Evolutionary conservation across 2,797 vertebrate species (phyloP), one percentile per base, ranked within the genome.

Genomic region (Chaetodon trifasciatus): DNA sequence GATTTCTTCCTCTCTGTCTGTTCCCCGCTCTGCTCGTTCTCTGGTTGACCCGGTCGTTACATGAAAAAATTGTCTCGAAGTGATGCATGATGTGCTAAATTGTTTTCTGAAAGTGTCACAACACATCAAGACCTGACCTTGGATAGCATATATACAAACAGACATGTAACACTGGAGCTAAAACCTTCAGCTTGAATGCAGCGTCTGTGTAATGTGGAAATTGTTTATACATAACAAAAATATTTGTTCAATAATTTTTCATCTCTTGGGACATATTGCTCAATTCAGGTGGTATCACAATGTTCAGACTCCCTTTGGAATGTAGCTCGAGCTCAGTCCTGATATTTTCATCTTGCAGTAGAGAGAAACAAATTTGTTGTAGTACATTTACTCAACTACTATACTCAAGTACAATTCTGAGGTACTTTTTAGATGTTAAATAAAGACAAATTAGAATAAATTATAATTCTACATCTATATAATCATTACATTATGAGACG

Each of bases 1-100:
- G 58, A 70, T 75, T 81, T 66, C 47, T 70, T 21, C 28, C 13
- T 66, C 15, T 37, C 21, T 3, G 35, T 53, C 37, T 24, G 57
- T 17, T 47, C 46, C 46, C 46, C 10, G 19, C 35, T 76, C 19
- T 8, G 4, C 70, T 65, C 39, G 32, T 64, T 76, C 28, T 56
- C 49, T 11, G 8, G n/a, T 16, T 76, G 79, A 76, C 68, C 57
- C 28, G 13, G 44, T 64, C 42, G 4, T 37, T 70, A 15, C 42
- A 17, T 67, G 32, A 76, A 64, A 52, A 53, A 23, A n/a, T 49
- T 19, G 37, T 64, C 47, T 55, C 49, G 35, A 74, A 32, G 40
- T 63, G 47, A 52, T 64, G 15, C 50, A 39, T 46, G 28, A 67
- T 50, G 35, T 40, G 16, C 40, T 58, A 61, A 32, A 19, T 23